Percentiles rank a stretch among this genome's conserved stretches.
These are phyloP conservation scores for Tiliacea aurago DNA, from an alignment of 2,888 invertebrate species.

Conservation along the genomic window DNA sequence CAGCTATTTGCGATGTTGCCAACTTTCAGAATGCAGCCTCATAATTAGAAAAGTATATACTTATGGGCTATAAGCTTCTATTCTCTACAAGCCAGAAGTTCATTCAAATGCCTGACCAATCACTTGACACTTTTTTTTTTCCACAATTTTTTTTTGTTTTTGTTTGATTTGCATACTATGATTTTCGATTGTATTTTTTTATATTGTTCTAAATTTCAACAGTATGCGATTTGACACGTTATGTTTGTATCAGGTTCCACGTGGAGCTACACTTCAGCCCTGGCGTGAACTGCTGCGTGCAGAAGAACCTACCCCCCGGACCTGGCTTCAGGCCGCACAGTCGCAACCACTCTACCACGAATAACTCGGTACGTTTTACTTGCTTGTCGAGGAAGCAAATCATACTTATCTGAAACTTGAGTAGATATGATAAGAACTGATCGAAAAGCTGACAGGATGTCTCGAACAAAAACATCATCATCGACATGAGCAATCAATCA, in stretches of 20 bases:
- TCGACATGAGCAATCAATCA: background rate
- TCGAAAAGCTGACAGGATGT: background rate
- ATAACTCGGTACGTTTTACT: constrained; percentile 84
- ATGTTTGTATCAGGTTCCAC: constrained; percentile 93
- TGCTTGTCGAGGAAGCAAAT: background rate
- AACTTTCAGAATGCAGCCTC: background rate
- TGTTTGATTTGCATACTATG: too few relatives aligned
- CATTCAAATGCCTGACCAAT: background rate
- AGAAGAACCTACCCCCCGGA: constrained; percentile 97
- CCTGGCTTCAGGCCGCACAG: constrained; percentile 98
- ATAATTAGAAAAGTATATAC: too few relatives aligned
- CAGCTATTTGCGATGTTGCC: background rate
- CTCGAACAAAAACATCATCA: background rate
- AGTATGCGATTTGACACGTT: background rate
- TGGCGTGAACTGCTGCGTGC: constrained; percentile 98
- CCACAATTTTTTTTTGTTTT: too few relatives aligned
- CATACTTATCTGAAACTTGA: background rate
- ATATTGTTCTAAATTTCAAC: too few relatives aligned
- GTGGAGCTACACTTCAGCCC: constrained; percentile 99
- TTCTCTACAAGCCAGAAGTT: background rate
- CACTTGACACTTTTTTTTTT: too few relatives aligned
- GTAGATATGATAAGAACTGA: background rate
- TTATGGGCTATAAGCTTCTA: too few relatives aligned
- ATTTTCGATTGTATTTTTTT: too few relatives aligned
- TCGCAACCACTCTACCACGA: constrained; percentile 94